A percentile compares a stretch with the other conserved stretches of the same genome.
phyloP scores from a whole-genome alignment of 2,888 invertebrate genomes.

The Thereva unica region DNA sequence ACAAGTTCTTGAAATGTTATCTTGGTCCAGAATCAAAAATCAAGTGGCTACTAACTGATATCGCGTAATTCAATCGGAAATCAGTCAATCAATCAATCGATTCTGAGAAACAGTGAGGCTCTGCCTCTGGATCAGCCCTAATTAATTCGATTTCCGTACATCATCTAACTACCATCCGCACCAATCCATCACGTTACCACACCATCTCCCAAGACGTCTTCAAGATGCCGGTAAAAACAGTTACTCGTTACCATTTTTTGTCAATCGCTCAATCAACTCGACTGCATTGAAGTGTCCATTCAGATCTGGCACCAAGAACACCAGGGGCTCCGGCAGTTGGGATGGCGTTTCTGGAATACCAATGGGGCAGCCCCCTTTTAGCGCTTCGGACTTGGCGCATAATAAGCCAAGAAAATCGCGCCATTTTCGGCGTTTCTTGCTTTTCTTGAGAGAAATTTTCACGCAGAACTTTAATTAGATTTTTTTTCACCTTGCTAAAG shows the following conservation, averaged over 20 bases:
- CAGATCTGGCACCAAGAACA: conserved; percentile 36
- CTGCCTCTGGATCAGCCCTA: conserved; percentile 27
- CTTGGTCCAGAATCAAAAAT: conserved; percentile 20
- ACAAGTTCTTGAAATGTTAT: conserved; percentile 10
- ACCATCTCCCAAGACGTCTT: conserved; percentile 30
- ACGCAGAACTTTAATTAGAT: conserved; percentile 34
- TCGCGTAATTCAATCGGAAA: conserved; percentile 33
- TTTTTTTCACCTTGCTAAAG: conserved; percentile 5
- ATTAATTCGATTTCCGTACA: conserved; percentile 36
- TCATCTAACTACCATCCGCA: conserved; percentile 29
- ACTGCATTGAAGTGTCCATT: conserved; percentile 37
- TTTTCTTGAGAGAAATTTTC: conserved; percentile 22
- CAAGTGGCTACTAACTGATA: conserved; percentile 31
- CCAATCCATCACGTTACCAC: conserved; percentile 35
- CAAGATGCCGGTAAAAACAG: conserved; percentile 28
- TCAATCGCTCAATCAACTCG: conserved; percentile 36
- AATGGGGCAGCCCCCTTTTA: conserved; percentile 23
- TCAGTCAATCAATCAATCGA: conserved; percentile 35
- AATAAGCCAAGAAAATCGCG: not conserved
- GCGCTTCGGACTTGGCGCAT: not conserved
- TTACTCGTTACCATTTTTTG: conserved; percentile 37
- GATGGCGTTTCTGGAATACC: conserved; percentile 30
- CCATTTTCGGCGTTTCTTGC: conserved; percentile 9
- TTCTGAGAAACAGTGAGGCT: conserved; percentile 17
- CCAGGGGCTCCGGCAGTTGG: conserved; percentile 20